Evolutionary conservation across 1,140 invertebrate genomes (phyloP), one percentile per base, ranked within the genome.

Genomic region (Drosophila nigromelanica): DNA sequence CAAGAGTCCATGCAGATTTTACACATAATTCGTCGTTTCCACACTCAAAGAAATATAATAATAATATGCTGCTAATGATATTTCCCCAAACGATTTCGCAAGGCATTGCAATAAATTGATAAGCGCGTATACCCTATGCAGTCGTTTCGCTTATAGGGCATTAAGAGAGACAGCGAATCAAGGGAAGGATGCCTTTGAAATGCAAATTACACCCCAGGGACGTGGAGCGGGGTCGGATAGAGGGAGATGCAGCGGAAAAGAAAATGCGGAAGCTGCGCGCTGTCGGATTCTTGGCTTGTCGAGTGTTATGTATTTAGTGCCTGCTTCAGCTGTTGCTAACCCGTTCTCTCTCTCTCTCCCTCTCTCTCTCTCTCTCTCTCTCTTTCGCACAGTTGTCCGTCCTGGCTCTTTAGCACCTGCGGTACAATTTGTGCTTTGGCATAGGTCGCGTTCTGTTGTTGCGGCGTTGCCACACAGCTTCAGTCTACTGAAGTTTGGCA

Each of bases 281-380:
- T 79, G 76, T 78, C 59, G 76, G 71, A 68, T 82, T 82, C 45
- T 82, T 85, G 80, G 80, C 62, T 76, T 78, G 74, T 87, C 71
- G 71, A 82, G 82, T 80, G 82, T 72, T 86, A 76, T 80, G 82
- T 87, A 86, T 86, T 86, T 86, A 86, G 81, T 86, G 78, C 73
- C 73, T 66, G 63, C 63, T 54, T 48, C 50, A 56, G 42, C 70
- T 56, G 51, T 50, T 47, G 30, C 52, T 33, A 24, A 24, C 21
- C 2, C 21, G 21, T 2, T 30, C 33, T 7, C n/a, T 18, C 48
- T 67, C 45, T 59, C 42, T 35, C 55, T 18, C 15, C 18, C 6
- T 35, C 33, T 10, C 33, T 8, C 27, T 27, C 27, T 5, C 27
- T 27, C 27, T 35, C 33, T 3, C 33, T 33, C 7, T 8, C 30